Percentiles rank a stretch among this genome's conserved stretches.
Evolutionary conservation across 2,797 vertebrate species (phyloP).

Genomic region (Cuculus canorus): DNA sequence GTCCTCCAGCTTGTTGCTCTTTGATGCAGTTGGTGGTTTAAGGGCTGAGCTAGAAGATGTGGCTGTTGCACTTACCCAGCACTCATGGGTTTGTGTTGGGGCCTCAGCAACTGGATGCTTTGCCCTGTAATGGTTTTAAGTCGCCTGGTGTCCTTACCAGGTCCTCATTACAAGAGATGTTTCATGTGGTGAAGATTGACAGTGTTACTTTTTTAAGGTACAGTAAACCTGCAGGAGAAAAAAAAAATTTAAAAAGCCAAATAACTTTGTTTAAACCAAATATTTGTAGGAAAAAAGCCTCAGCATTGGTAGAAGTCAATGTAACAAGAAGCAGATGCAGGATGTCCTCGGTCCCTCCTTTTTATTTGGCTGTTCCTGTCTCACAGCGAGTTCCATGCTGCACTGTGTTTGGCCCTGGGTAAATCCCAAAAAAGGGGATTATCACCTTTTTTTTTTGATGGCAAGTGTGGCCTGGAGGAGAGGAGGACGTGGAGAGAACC

Average conservation of each 20-base stretch:
- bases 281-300: neutral
- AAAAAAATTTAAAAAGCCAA: too few species aligned
- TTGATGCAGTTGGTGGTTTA: neutral
- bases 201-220: neutral
- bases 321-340: neutral
- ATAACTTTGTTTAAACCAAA: neutral
- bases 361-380: neutral
- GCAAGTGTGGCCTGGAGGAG: neutral
- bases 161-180: neutral
- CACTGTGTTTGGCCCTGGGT: neutral
- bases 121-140: neutral
- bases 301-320: neutral
- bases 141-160: neutral
- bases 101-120: neutral
- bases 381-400: neutral
- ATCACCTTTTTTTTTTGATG: neutral
- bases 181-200: neutral
- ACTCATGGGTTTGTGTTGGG: rapidly evolving
- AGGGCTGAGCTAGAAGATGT: neutral
- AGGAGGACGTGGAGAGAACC: rapidly evolving
- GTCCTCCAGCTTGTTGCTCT: neutral
- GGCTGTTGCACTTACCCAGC: too few species aligned
- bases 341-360: neutral
- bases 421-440: neutral
- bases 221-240: neutral